Percentiles rank a stretch among this genome's conserved stretches.
Evolutionary conservation across 2,113 vertebrate genomes (phyloP).

Genomic region (Zosterops lateralis): DNA sequence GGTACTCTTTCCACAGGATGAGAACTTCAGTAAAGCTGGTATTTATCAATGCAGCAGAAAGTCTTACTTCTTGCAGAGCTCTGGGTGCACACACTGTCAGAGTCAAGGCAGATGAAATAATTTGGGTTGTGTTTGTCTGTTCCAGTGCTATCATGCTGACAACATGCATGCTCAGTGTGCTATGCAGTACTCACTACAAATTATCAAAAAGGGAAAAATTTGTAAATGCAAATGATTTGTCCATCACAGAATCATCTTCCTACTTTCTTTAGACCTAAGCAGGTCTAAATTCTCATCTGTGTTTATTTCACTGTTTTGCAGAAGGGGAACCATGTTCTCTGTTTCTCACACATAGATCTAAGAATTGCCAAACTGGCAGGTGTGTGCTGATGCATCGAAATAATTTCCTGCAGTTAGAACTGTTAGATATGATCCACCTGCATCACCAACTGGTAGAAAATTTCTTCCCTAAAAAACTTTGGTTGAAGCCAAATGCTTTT

Average conservation of each 20-base stretch:
- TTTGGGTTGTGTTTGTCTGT: not conserved
- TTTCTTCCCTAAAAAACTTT: not conserved
- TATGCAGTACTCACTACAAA: not conserved
- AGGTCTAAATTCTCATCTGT: not conserved
- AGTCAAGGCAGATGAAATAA: not conserved
- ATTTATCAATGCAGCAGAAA: not conserved
- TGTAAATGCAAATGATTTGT: not conserved
- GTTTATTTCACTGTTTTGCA: not conserved
- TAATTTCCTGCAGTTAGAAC: not conserved
- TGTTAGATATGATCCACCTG: not conserved
- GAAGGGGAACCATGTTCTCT: not conserved
- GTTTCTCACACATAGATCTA: not conserved
- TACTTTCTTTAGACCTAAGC: not conserved
- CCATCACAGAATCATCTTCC: not conserved
- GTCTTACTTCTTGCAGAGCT: not conserved
- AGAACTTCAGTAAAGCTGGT: not conserved
- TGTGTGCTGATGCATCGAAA: not conserved
- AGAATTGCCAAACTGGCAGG: not conserved
- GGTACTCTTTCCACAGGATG: not conserved
- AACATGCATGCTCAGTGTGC: not conserved
- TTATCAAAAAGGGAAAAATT: not conserved
- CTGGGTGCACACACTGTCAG: not conserved
- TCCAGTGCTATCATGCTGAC: not conserved
- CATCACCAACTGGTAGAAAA: not conserved
- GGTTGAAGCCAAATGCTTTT: not conserved